Base-by-base conservation (phyloP, 2,888 invertebrate genomes). In the Hydroisotoma schaefferi region DNA sequence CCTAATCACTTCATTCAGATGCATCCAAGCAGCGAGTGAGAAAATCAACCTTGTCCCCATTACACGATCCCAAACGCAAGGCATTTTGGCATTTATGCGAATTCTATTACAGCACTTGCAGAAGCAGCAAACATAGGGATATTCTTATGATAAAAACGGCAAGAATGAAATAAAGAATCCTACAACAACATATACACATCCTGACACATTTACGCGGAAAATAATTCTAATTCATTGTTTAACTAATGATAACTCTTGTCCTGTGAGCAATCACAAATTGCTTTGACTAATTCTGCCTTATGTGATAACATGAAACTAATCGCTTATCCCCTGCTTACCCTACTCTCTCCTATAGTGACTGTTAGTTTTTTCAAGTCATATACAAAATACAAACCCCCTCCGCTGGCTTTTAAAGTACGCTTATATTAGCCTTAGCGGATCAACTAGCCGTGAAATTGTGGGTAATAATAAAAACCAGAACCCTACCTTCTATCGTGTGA, bases 1-100 rank as follows among this genome's bases (percentile, higher is more conserved):
- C 27, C 20, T 52, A 52, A 52, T 52, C 51, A 33, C 37, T 52
- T 37, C 37, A 52, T 52, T 52, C 51, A 28, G 51, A 29, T 4
- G 29, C 51, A 37, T 52, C 49, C 28, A 52, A 33, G n/a, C 28
- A 52, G 29, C 51, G 10, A 33, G 37, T 52, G 37, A 20, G 37
- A 52, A 52, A 33, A 52, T 52, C 51, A 52, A 52, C 51, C 51
- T 52, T 52, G 51, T 52, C 51, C 51, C 23, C 51, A 52, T 33
- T 52, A n/a, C 51, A 52, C 20, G n/a, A 33, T 33, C 8, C 33
- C 8, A 33, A 49, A 28, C 51, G 22, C 4, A 46, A 46, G 22
- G 46, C 46, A 46, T 46, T 46, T 46, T 22, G 15, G n/a, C 20
- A 40, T 40, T 15, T n/a, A n/a, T n/a, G n/a, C n/a, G n/a, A n/a